Conservation (phyloP, 2,888 invertebrate species). For the Dinocampus coccinellae region DNA sequence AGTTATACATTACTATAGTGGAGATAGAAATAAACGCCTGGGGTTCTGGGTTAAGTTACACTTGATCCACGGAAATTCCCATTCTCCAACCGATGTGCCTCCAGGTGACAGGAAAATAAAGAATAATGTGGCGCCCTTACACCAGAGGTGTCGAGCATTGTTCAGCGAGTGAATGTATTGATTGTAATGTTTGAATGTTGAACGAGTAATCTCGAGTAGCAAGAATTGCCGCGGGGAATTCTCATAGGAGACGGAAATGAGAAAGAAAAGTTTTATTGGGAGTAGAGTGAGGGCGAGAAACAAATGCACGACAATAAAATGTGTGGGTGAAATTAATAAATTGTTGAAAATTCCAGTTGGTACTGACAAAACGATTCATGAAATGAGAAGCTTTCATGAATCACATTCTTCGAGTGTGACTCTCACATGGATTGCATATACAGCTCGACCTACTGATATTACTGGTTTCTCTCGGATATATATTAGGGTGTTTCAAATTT, state of each 20-base stretch:
- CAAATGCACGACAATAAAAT: conserved; percentile 35
- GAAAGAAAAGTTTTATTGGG: not conserved
- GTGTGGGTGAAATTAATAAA: conserved; percentile 65
- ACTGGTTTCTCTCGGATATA: too few relatives aligned
- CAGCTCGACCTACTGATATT: too few relatives aligned
- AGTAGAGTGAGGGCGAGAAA: not conserved
- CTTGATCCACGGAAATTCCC: conserved; percentile 37
- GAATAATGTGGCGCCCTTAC: conserved; percentile 43
- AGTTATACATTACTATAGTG: conserved; percentile 26
- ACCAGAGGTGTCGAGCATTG: conserved; percentile 35
- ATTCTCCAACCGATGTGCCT: not conserved
- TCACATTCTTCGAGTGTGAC: conserved; percentile 55
- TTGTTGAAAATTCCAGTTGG: conserved; percentile 62
- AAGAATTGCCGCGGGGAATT: conserved; percentile 38
- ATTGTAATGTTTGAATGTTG: conserved; percentile 9
- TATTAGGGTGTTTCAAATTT: too few relatives aligned
- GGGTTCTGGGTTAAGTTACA: conserved; percentile 39
- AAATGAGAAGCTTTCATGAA: conserved; percentile 65
- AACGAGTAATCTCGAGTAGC: conserved; percentile 23
- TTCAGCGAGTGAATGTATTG: conserved; percentile 11
- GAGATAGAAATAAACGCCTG: conserved; percentile 15
- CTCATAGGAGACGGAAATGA: conserved; percentile 39
- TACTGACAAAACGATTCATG: conserved; percentile 32
- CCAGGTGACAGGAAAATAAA: conserved; percentile 30
- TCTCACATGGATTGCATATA: not conserved